These are phyloP conservation scores for Ivindomyrus marchei DNA, from an alignment of 2,113 vertebrate genomes.

Conservation along the genomic window DNA sequence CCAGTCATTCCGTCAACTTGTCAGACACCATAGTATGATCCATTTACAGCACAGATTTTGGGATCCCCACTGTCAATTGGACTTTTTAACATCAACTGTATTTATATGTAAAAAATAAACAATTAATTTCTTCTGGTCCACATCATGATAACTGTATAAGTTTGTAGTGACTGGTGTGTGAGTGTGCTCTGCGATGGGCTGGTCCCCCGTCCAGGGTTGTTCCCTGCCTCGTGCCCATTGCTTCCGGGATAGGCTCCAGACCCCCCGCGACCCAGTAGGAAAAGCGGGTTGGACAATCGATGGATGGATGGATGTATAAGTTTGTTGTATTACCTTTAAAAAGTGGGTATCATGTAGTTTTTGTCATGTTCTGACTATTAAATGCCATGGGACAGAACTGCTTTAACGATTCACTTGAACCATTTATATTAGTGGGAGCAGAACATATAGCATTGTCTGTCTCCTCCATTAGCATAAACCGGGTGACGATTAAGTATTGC, in stretches of 20 bases:
- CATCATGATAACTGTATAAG: background rate
- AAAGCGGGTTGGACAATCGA: no score
- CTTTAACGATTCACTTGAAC: background rate
- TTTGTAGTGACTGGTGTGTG: background rate
- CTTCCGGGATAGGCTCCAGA: no score
- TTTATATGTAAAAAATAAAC: background rate
- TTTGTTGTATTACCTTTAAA: background rate
- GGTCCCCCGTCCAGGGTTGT: no score
- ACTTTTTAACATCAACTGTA: background rate
- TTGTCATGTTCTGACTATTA: background rate
- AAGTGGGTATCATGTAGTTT: background rate
- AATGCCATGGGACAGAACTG: background rate
- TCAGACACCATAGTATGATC: background rate
- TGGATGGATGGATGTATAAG: background rate
- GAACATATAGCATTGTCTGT: background rate
- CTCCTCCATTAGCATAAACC: background rate
- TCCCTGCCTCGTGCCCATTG: no score
- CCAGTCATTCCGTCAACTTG: background rate
- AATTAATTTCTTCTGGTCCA: background rate
- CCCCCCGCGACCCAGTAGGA: no score
- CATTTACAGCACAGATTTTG: background rate
- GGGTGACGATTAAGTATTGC: background rate
- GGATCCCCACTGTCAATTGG: background rate
- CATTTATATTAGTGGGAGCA: background rate
- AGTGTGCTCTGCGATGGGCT: no score